Percentiles rank a stretch among this genome's conserved stretches.
Conservation (phyloP, 2,113 vertebrate species). For the Phycodurus eques region DNA sequence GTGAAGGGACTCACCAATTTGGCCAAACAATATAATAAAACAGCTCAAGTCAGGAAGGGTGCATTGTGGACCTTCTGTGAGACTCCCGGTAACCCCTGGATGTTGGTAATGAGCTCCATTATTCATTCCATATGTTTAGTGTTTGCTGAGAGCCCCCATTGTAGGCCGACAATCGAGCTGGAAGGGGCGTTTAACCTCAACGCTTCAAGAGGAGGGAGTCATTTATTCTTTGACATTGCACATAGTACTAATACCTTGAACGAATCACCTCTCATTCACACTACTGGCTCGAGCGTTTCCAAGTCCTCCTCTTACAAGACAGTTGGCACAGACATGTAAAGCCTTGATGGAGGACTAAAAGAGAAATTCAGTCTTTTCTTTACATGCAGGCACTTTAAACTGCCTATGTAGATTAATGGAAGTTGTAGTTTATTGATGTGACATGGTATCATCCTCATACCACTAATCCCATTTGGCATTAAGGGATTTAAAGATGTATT, state of each 20-base stretch:
- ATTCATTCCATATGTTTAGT: constrained; percentile 80
- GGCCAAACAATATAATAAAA: constrained; percentile 19
- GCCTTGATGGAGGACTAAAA: constrained; percentile 29
- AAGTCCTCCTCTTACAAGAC: constrained; percentile 32
- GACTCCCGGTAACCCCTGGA: constrained; percentile 73
- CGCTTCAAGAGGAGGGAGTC: constrained; percentile 68
- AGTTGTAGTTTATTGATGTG: not conserved
- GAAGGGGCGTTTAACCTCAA: constrained; percentile 65
- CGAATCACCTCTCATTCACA: constrained; percentile 35
- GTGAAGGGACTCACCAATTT: constrained; percentile 9
- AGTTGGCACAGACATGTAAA: constrained; percentile 24
- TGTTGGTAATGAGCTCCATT: constrained; percentile 75
- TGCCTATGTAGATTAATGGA: constrained; percentile 1
- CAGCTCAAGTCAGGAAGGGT: constrained; percentile 31
- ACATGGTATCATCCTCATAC: not conserved
- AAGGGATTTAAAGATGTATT: not conserved
- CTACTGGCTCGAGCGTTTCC: constrained; percentile 17
- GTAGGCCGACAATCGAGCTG: constrained; percentile 62
- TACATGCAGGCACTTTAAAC: constrained; percentile 17
- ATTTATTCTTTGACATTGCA: constrained; percentile 70
- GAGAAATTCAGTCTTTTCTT: constrained; percentile 26
- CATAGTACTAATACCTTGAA: constrained; percentile 57
- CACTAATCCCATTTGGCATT: not conserved
- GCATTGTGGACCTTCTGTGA: constrained; percentile 61
- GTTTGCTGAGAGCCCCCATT: constrained; percentile 71